Conservation (phyloP, 2,797 vertebrate genomes). For the Hydrocynus forskahlii region DNA sequence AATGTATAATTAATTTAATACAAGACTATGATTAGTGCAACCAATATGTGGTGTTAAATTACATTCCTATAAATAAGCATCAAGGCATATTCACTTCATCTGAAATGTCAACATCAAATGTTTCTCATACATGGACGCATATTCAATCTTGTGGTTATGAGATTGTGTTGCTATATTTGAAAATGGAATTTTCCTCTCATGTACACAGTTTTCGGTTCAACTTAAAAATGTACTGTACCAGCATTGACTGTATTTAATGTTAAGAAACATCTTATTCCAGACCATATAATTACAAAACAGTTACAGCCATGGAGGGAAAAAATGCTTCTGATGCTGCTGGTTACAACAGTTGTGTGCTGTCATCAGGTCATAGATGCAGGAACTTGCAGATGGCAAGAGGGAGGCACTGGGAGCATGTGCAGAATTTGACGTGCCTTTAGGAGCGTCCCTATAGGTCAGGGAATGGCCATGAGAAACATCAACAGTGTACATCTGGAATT, state of each 20-base stretch:
- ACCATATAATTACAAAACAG: neutral
- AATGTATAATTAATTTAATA: neutral
- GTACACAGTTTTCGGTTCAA: neutral
- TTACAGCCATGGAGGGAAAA: neutral
- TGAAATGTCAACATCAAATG: neutral
- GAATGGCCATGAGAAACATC: neutral
- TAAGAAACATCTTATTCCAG: neutral
- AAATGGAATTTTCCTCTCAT: neutral
- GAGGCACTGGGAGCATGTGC: slow-evolving; percentile 1
- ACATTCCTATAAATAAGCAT: no score
- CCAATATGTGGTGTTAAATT: neutral
- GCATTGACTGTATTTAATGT: no score
- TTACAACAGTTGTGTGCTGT: neutral
- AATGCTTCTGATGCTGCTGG: no score
- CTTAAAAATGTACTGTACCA: no score
- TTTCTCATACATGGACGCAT: neutral
- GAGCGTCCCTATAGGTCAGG: neutral
- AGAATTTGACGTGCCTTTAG: neutral
- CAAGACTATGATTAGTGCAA: neutral
- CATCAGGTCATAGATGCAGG: slow-evolving; percentile 13
- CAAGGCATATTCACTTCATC: neutral
- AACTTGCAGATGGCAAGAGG: neutral
- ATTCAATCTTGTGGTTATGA: neutral
- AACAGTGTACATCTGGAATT: slow-evolving; percentile 37
- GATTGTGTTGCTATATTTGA: neutral